Base-by-base conservation (phyloP, 2,888 invertebrate genomes). In the Polydrusus cervinus region DNA sequence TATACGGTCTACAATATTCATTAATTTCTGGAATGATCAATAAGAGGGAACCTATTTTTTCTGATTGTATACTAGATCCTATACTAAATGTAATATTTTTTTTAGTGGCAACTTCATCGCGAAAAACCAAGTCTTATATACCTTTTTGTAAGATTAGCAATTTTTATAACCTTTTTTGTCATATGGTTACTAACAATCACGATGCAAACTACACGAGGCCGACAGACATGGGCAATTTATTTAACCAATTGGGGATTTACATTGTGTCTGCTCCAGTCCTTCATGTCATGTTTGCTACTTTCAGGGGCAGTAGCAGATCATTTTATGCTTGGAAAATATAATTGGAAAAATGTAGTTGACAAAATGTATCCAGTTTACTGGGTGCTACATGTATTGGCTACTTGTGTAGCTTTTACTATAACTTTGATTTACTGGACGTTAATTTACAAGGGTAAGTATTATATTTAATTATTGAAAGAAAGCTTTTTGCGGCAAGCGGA, bases 341-440 rank as follows among this genome's bases (percentile, higher is more conserved):
- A 73, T 47, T 70, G 78, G 30, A 73, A 74, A 62, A 66, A 74
- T 57, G 79, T 65, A 18, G 72, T 79, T 45, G 74, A 82, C 47
- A 67, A 38, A 55, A 66, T 82, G 13, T 86, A 87, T 76, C 84
- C 85, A 75, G 40, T 83, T 47, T 95, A 95, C 83, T 95, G 95
- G 94, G 89, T 91, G 43, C 84, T 92, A 61, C 92, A 93, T 83
- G 90, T 90, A 47, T 90, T 92, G 30, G 91, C 92, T 18, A 90
- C 93, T 0, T 90, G 92, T 79, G 88, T 93, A 20, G 93, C 95
- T 0, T 89, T 94, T 78, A 92, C 92, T 66, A 93, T 95, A 78
- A 93, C 94, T 0, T 87, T 92, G 13, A 89, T 93, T 61, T 95
- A 95, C 85, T 95, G 95, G 95, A 86, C 88, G 25, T 86, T 92